Base-by-base conservation (phyloP, 2,888 invertebrate genomes). In the Ichneumon xanthorius region DNA sequence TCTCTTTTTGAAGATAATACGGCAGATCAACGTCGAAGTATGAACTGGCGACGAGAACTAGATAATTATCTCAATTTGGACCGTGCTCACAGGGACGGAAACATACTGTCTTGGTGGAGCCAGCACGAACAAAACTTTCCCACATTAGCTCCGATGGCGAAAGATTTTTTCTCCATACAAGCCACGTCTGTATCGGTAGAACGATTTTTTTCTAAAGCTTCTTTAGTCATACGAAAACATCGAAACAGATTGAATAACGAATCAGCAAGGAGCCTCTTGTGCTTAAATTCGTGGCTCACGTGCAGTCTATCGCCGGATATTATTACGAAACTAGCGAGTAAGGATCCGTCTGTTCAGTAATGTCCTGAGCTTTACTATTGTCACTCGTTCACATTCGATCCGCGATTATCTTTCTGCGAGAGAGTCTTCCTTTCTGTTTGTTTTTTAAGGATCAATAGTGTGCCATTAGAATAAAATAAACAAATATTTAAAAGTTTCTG, bases 131-230 rank as follows among this genome's bases (percentile, higher is more conserved):
- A 4, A 14, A 40, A 33, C 14, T 73, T 45, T 58, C 58, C 53
- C 11, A 33, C 58, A n/a, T 77, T 77, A 45, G 45, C 77, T 22
- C 26, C 14, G 16, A 77, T 77, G 50, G 67, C 67, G 4, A 48
- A 65, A 33, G 61, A 77, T 19, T 77, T 77, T 50, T 50, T 67
- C 1, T 22, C 48, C 11, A 53, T 77, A 22, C 50, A 61, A 33
- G 77, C 77, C 19, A 65, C 48, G 7, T 65, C 65, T 11, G 77
- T 77, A 4, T 16, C 77, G 2, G 77, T 53, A 26, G 77, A 77
- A 37, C 63, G 67, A 48, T 58, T 77, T 77, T 77, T 77, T 67
- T 55, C 67, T 11, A 77, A 65, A 26, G 77, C 77, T 11, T 65
- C 50, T 9, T 48, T 77, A 26, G 67, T 77, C 1, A 77, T 77